A percentile compares a stretch with the other conserved stretches of the same genome.
These are phyloP conservation scores for Neuroscelio doddi DNA, from an alignment of 2,888 invertebrate genomes.

Conservation along the genomic window DNA sequence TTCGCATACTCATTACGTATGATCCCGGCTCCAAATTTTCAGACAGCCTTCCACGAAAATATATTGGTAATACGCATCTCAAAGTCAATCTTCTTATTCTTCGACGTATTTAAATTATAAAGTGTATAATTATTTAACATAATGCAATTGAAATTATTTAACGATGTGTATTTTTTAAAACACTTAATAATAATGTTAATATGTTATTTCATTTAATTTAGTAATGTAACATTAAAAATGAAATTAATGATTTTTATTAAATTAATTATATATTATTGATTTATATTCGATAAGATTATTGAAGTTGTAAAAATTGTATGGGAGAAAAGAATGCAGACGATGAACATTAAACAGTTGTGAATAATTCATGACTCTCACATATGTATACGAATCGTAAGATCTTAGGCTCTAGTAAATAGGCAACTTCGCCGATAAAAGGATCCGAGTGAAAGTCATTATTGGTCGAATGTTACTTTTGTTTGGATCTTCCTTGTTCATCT, in stretches of 20 bases:
- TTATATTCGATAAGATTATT: too few species aligned
- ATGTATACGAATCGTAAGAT: slow-evolving; percentile 26
- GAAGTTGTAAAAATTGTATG: not conserved
- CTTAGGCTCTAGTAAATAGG: slow-evolving; percentile 25
- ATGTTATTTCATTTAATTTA: too few species aligned
- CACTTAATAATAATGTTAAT: too few species aligned
- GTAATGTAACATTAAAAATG: too few species aligned
- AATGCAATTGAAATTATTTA: too few species aligned
- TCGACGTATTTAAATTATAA: too few species aligned
- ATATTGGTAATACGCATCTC: not conserved
- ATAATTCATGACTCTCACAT: slow-evolving; percentile 47
- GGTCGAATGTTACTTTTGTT: slow-evolving; percentile 26
- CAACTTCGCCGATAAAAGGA: slow-evolving; percentile 44
- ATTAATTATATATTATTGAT: too few species aligned
- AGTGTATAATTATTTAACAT: too few species aligned
- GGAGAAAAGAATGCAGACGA: slow-evolving; percentile 26
- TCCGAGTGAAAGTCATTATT: slow-evolving; percentile 49
- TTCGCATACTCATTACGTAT: slow-evolving; percentile 35
- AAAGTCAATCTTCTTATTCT: not conserved
- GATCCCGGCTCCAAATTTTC: slow-evolving; percentile 17
- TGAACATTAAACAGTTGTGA: slow-evolving; percentile 45
- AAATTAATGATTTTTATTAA: too few species aligned
- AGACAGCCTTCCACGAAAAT: not conserved
- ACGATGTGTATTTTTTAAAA: too few species aligned
- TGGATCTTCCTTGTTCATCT: slow-evolving; percentile 35